These are phyloP conservation scores for Chirona hameri DNA, from an alignment of 2,888 invertebrate species.

Conservation along the genomic window DNA sequence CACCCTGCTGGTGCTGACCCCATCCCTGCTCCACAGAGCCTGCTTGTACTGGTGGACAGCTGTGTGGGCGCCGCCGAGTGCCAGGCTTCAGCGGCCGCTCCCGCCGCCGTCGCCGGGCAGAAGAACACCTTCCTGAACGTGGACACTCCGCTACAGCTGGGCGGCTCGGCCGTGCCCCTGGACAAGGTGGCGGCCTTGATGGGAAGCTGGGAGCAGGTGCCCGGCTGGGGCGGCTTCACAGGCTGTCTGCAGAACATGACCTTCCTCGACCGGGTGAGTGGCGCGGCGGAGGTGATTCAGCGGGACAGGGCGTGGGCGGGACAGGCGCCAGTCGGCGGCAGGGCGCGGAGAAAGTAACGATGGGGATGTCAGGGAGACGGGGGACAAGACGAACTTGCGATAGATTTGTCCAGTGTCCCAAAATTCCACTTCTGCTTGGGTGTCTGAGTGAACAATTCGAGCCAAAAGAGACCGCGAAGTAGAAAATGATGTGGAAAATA, in stretches of 20 bases:
- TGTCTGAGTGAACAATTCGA: no score
- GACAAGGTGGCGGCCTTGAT: conserved; percentile 58
- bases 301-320: background rate
- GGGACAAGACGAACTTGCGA: no score
- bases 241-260: conserved; percentile 92
- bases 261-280: conserved; percentile 53
- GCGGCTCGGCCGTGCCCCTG: conserved; percentile 67
- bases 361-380: no score
- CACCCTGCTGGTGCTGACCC: no score
- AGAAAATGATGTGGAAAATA: no score
- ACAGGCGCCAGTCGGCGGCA: background rate
- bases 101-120: background rate
- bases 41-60: conserved; percentile 74
- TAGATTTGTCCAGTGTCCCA: no score
- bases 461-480: no score
- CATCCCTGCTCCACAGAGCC: conserved; percentile 50
- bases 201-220: conserved; percentile 63
- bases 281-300: background rate
- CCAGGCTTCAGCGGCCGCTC: background rate
- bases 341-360: no score
- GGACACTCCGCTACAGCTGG: conserved; percentile 83
- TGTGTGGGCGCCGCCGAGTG: conserved; percentile 41
- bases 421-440: no score
- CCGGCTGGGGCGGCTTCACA: conserved; percentile 67
- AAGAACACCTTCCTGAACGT: conserved; percentile 59